These are phyloP conservation scores for Enteromius afrohamiltoni DNA, from an alignment of 2,797 vertebrate genomes.

Conservation along the genomic window DNA sequence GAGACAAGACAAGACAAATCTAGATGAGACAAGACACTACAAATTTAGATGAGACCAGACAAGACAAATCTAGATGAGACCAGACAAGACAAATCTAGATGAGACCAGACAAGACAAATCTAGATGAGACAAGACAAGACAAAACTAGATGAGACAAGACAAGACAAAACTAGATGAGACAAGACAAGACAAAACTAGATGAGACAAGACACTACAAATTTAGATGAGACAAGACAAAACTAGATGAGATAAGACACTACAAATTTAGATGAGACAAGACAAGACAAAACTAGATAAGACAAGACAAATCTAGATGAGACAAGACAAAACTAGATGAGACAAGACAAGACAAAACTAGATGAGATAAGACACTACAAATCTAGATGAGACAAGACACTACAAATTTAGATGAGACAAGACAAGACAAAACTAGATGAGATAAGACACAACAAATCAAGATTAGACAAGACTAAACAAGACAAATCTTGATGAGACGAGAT, in stretches of 20 bases:
- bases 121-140: background rate
- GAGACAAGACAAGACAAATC: background rate
- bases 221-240: background rate
- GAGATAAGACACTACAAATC: no score
- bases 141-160: background rate
- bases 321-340: background rate
- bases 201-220: background rate
- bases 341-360: no score
- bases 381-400: background rate
- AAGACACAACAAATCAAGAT: no score
- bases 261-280: no score
- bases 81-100: background rate
- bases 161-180: background rate
- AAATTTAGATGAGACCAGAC: no score
- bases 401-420: background rate
- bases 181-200: background rate
- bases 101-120: no score
- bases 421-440: background rate
- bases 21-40: fast-evolving
- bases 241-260: no score
- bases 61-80: fast-evolving
- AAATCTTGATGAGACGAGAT: background rate
- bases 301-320: background rate
- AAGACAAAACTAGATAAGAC: background rate
- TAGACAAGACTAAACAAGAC: no score